phyloP scores from a whole-genome alignment of 2,113 vertebrate genomes.

The Mus spicilegus region DNA sequence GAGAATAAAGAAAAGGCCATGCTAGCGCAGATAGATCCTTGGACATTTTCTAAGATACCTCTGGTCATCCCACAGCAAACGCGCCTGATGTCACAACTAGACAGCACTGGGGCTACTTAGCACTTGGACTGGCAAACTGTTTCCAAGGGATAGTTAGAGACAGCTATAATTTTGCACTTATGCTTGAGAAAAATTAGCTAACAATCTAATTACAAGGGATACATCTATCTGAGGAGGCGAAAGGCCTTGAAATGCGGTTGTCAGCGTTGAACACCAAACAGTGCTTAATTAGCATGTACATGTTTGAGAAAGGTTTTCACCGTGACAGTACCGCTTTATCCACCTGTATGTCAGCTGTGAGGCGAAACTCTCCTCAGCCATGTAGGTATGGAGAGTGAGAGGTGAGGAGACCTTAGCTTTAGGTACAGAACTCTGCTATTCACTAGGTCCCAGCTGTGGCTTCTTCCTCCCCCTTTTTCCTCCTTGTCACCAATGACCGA shows the following conservation, averaged over 20 bases:
- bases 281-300: background rate
- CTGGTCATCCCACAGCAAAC: background rate
- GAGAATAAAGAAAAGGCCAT: background rate
- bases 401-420: background rate
- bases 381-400: background rate
- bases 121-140: background rate
- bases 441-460: background rate
- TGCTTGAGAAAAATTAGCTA: background rate
- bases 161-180: constrained; percentile 1
- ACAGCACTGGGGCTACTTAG: background rate
- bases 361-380: background rate
- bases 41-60: background rate
- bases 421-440: background rate
- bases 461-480: background rate
- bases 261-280: background rate
- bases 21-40: background rate
- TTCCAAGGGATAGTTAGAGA: background rate
- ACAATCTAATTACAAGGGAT: background rate
- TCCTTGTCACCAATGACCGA: background rate
- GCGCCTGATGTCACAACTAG: background rate
- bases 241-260: background rate
- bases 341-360: background rate
- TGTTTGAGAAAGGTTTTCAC: background rate
- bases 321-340: background rate
- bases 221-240: background rate